Evolutionary conservation across 2,888 invertebrate species (phyloP).

Genomic region (Drosophila affinis): DNA sequence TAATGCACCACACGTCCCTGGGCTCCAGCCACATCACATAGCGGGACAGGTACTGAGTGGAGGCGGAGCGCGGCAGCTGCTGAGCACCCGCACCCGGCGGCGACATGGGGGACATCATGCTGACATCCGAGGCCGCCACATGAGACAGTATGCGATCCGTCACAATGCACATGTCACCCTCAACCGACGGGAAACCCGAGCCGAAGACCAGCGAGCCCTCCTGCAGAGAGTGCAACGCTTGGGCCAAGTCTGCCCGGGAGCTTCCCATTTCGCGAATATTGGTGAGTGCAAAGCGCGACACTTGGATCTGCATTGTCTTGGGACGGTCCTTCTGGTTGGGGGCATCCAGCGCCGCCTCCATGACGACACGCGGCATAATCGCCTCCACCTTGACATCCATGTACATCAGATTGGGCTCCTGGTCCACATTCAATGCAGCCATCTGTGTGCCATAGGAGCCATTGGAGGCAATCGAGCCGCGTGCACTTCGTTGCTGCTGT

Average conservation of each 20-base stretch:
- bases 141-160: constrained; percentile 93
- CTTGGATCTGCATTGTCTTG: constrained; percentile 89
- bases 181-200: constrained; percentile 90
- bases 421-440: constrained; percentile 55
- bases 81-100: constrained; percentile 63
- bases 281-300: constrained; percentile 86
- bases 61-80: constrained; percentile 75
- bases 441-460: constrained; percentile 75
- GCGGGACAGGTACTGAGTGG: constrained; percentile 81
- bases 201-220: constrained; percentile 90
- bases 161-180: constrained; percentile 89
- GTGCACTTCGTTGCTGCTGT: constrained; percentile 38
- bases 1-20: constrained; percentile 94
- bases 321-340: constrained; percentile 94
- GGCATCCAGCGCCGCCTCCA: constrained; percentile 90
- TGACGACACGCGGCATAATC: constrained; percentile 91
- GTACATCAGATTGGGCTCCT: constrained; percentile 85
- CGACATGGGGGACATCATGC: constrained; percentile 57
- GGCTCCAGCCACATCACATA: constrained; percentile 91
- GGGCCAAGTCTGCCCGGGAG: constrained; percentile 91
- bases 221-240: constrained; percentile 91
- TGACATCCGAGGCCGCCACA: constrained; percentile 85
- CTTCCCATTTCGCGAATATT: constrained; percentile 86
- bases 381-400: constrained; percentile 95
- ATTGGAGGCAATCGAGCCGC: constrained; percentile 62